Evolutionary conservation across 92 coral and sea anemone species (phyloP).

Genomic region (Parazoanthus darwini): DNA sequence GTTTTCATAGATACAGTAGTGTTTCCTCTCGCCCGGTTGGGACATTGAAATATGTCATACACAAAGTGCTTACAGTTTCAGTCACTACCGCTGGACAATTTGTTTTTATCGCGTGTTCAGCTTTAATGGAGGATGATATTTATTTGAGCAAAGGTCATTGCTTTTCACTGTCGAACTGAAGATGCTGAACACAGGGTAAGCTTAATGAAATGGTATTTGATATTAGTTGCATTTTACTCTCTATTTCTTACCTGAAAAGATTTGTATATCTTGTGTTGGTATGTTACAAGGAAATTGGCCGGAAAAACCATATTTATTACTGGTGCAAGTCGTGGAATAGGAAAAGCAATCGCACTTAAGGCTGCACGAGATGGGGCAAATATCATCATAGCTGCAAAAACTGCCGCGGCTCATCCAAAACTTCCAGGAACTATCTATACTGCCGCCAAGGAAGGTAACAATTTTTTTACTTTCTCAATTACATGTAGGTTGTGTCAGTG

Average conservation of each 20-base stretch:
- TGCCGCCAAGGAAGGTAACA: constrained; percentile 93
- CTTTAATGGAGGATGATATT: background rate
- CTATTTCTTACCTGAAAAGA: background rate
- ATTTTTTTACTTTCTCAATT: no score
- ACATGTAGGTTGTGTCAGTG: background rate
- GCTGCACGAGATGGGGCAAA: constrained; percentile 97
- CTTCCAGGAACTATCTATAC: constrained; percentile 94
- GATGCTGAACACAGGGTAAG: constrained; percentile 23
- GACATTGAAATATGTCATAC: no score
- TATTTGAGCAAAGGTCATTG: background rate
- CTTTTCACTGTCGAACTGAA: background rate
- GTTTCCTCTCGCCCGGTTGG: no score
- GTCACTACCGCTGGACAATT: background rate
- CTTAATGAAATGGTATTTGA: no score
- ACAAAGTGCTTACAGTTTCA: background rate
- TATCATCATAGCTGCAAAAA: constrained; percentile 92
- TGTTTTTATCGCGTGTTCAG: background rate
- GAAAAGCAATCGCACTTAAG: constrained; percentile 95
- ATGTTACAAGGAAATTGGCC: constrained; percentile 68
- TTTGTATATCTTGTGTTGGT: background rate
- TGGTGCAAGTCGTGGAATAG: constrained; percentile 97
- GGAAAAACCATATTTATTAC: constrained; percentile 93
- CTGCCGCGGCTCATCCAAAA: constrained; percentile 82
- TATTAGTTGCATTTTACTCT: background rate
- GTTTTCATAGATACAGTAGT: no score